Percentiles rank a stretch among this genome's conserved stretches.
These are phyloP conservation scores for Arrhopalites spinosus DNA, from an alignment of 2,888 invertebrate species.

Conservation along the genomic window DNA sequence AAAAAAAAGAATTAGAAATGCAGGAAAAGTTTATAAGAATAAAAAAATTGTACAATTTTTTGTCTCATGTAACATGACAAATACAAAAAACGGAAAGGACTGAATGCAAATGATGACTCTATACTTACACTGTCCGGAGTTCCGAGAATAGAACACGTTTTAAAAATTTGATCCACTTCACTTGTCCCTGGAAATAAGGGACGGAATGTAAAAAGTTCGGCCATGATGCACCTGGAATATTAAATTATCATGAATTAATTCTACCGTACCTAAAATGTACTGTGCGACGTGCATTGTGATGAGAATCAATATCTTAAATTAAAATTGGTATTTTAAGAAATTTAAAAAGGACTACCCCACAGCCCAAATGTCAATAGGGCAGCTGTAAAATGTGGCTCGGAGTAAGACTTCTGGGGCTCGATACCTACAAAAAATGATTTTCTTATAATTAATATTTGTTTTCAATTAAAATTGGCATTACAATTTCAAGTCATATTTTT, in stretches of 20 bases:
- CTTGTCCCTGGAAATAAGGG: conserved; percentile 95
- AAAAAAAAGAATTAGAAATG: background rate
- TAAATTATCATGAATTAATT: too few species aligned
- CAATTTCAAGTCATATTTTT: too few species aligned
- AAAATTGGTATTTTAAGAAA: background rate
- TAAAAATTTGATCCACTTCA: conserved; percentile 95
- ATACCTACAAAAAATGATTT: conserved; percentile 71
- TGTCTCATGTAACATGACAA: background rate
- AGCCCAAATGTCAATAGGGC: conserved; percentile 98
- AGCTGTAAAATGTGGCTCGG: conserved; percentile 93
- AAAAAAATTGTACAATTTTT: background rate
- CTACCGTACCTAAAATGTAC: too few species aligned
- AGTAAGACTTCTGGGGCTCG: conserved; percentile 92
- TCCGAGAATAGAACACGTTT: conserved; percentile 89
- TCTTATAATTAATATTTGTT: too few species aligned
- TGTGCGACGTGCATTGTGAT: too few species aligned
- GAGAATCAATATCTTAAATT: too few species aligned
- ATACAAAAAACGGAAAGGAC: background rate
- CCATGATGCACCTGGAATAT: conserved; percentile 83
- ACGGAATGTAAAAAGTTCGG: conserved; percentile 92
- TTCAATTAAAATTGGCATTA: too few species aligned
- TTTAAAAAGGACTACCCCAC: conserved; percentile 60
- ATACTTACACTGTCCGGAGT: conserved; percentile 79
- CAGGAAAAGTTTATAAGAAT: background rate
- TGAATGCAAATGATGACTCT: background rate